A percentile compares a stretch with the other conserved stretches of the same genome.
These are phyloP conservation scores for cattle (Bos taurus) DNA, from an alignment of 2,113 vertebrate species.

Conservation along the genomic window DNA sequence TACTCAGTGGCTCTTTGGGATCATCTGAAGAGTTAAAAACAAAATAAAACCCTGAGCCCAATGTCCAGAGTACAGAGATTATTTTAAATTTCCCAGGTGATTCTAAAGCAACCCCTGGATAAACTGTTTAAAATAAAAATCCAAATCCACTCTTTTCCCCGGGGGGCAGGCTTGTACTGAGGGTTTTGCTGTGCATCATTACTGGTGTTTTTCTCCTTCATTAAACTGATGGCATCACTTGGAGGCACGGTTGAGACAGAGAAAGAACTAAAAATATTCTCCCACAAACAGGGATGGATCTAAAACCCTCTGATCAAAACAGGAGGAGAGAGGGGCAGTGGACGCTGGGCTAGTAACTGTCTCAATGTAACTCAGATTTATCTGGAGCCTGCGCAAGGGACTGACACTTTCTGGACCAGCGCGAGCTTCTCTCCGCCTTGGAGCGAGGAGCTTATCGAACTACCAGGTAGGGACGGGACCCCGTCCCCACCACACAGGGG, in stretches of 20 bases:
- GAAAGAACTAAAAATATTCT: neutral
- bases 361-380: fast-evolving
- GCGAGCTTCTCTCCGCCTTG: neutral
- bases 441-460: neutral
- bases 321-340: neutral
- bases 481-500: fast-evolving
- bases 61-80: neutral
- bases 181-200: neutral
- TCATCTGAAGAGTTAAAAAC: neutral
- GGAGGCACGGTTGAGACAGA: neutral
- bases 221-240: neutral
- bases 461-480: fast-evolving
- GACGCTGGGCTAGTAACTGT: neutral
- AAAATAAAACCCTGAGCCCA: neutral
- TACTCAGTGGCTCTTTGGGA: neutral
- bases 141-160: neutral
- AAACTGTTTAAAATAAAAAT: neutral
- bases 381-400: fast-evolving
- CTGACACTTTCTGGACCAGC: neutral
- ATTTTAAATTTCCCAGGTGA: neutral
- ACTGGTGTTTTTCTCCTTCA: neutral
- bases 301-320: neutral
- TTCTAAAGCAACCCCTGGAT: neutral
- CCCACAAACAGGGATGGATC: too few species aligned
- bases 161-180: neutral